Evolutionary conservation across 2,888 invertebrate species (phyloP).

Genomic region (Pardosa pseudoannulata): DNA sequence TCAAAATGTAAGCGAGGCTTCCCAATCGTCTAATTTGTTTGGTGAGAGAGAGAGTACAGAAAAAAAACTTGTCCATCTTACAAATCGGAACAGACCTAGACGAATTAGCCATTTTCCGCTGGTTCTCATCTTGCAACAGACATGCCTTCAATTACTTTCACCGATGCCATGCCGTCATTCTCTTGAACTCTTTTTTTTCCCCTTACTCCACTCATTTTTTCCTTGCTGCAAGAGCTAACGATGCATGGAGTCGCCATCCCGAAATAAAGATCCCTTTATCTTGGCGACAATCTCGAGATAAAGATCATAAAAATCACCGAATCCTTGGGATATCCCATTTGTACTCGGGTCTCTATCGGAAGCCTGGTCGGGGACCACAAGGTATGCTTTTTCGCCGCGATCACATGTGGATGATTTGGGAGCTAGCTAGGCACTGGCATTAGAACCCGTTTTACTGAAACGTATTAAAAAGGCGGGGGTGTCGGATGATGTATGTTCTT

Average conservation of each 20-base stretch:
- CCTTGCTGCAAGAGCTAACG: not conserved
- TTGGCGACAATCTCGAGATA: constrained; percentile 63
- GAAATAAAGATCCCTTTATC: constrained; percentile 40
- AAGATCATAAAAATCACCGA: constrained; percentile 30
- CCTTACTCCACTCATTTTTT: not conserved
- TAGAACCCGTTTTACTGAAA: not conserved
- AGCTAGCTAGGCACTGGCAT: not conserved
- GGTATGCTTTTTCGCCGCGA: not conserved
- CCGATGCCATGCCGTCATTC: not conserved
- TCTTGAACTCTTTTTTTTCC: too few species aligned
- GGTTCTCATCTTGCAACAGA: not conserved
- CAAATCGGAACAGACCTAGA: not conserved
- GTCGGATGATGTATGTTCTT: not conserved
- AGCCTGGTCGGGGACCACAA: not conserved
- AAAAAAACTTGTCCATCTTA: too few species aligned
- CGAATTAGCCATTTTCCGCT: not conserved
- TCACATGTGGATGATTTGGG: not conserved
- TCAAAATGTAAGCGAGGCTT: too few species aligned
- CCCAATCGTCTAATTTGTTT: too few species aligned
- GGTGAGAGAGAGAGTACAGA: too few species aligned
- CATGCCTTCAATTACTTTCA: not conserved
- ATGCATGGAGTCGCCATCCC: constrained; percentile 30
- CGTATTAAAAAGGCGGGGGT: not conserved
- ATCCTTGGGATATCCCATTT: not conserved
- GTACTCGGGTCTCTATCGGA: not conserved